Evolutionary conservation across 64 coral and sea anemone genomes (phyloP), one percentile per base, ranked within the genome.

Genomic region (Actinia tenebrosa): DNA sequence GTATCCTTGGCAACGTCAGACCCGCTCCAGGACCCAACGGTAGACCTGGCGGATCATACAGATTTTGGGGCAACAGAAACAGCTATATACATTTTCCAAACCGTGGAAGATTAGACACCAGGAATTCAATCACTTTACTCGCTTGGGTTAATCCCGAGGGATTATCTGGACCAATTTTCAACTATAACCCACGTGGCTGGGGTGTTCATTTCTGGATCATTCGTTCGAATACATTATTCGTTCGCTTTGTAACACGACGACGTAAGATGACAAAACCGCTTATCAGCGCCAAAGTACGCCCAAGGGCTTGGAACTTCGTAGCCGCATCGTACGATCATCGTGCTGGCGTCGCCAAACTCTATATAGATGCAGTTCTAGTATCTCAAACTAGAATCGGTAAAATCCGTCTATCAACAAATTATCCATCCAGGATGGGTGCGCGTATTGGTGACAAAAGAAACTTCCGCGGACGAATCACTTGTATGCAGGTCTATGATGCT

Each of bases 41-140:
- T 15, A 84, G 69, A 82, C 85, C 80, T 2, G 89, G 84, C 17
- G 88, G 91, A 3, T 89, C 94, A 26, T 93, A 87, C 19, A 84
- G 85, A 52, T 84, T 97, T 50, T 71, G 58, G 71, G 94, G 94
- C 46, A 80, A 22, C 22, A 53, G 66, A 53, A 87, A 93, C 68
- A 97, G 91, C 60, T 97, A 88, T 23, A 90, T 97, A 11, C 91
- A 93, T 85, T 90, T 97, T 27, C 88, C 91, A 3, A 97, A 97
- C 61, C 62, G 78, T 1, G 94, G 94, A 4, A 89, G 84, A 58
- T 80, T 97, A 23, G 94, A 97, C 60, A 88, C 94, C 9, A 83
- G 88, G 43, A 90, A 91, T 44, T 97, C 94, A 19, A 93, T 97
- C n/a, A 97, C 94, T 16, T 55, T 97, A 10, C 59, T 89, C 20